phyloP scores from a whole-genome alignment of 2,888 invertebrate genomes.

The Odontomyia ornata region DNA sequence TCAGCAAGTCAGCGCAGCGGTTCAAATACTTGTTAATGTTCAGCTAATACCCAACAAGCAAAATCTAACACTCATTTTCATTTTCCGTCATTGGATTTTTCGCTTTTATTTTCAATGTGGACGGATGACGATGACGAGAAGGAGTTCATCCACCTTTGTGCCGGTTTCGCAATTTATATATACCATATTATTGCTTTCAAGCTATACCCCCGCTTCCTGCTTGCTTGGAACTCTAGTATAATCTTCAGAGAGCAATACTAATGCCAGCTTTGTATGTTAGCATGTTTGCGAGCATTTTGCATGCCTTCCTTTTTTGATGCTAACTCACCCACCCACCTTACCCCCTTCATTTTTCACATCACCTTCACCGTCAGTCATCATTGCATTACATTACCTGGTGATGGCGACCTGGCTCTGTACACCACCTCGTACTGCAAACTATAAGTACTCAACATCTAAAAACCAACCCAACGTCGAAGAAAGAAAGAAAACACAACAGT shows the following conservation, averaged over 20 bases:
- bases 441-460: too few species aligned
- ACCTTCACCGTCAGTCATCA: background rate
- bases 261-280: background rate
- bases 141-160: constrained; percentile 29
- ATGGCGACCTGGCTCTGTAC: background rate
- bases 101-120: too few species aligned
- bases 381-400: background rate
- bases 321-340: too few species aligned
- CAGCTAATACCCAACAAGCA: too few species aligned
- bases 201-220: constrained; percentile 26
- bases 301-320: too few species aligned
- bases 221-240: background rate
- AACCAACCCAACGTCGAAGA: too few species aligned
- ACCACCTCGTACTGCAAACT: background rate
- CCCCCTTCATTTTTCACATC: background rate
- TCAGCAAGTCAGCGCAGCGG: too few species aligned
- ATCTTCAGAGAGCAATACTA: background rate
- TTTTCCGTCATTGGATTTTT: constrained; percentile 1
- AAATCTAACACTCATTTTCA: constrained; percentile 14
- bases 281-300: too few species aligned
- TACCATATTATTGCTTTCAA: constrained; percentile 6
- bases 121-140: background rate
- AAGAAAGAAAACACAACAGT: too few species aligned
- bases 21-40: too few species aligned
- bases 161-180: constrained; percentile 21